A percentile compares a stretch with the other conserved stretches of the same genome.
Conservation (phyloP, 2,113 vertebrate species). For the Smithornis capensis region DNA sequence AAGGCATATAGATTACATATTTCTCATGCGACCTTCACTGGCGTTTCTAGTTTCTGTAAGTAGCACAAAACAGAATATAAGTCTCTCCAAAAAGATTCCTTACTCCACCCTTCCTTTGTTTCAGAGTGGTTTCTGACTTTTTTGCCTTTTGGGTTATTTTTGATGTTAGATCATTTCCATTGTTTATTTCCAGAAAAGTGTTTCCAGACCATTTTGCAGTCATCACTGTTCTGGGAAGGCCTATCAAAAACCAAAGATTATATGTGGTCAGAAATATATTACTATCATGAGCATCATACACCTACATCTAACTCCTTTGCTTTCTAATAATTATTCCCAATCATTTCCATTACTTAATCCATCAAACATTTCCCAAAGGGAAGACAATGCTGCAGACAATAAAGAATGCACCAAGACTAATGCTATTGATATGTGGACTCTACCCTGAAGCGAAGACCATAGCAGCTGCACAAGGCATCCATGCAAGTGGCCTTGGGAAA, state of each 20-base stretch:
- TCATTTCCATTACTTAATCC: not conserved
- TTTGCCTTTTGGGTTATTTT: slow-evolving; percentile 41
- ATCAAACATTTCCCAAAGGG: not conserved
- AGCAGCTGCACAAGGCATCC: not conserved
- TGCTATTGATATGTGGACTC: not conserved
- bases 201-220: slow-evolving; percentile 14
- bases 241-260: not conserved
- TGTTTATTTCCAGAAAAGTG: slow-evolving; percentile 41
- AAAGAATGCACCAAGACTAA: not conserved
- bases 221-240: not conserved
- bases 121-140: not conserved
- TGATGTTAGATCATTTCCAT: slow-evolving; percentile 35
- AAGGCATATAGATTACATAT: not conserved
- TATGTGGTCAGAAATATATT: not conserved
- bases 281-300: not conserved
- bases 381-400: not conserved
- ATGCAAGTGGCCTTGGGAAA: not conserved
- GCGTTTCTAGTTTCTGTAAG: not conserved
- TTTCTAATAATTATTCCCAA: not conserved
- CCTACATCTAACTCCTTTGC: not conserved
- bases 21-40: not conserved
- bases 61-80: not conserved
- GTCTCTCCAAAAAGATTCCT: not conserved
- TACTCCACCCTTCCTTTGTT: slow-evolving; percentile 59
- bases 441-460: not conserved